Conservation (phyloP, 2,113 vertebrate species). For the Tor tambroides region DNA sequence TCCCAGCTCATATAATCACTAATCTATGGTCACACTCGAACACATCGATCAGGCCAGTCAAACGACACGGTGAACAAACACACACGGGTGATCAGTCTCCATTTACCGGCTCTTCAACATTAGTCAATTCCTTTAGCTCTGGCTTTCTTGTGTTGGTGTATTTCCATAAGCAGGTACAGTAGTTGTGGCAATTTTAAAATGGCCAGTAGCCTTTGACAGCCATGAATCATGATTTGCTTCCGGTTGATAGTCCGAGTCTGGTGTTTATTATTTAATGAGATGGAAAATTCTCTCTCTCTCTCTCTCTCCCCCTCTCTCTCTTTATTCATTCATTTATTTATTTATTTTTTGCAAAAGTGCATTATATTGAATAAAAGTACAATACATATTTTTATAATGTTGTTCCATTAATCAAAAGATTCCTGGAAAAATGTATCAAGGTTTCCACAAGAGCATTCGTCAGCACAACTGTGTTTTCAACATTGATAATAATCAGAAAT, state of each 20-base stretch:
- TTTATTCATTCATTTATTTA: too few relatives aligned
- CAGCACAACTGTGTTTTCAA: neutral
- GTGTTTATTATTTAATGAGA: neutral
- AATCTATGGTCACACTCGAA: slow-evolving; percentile 38
- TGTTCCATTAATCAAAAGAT: neutral
- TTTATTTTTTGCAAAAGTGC: too few relatives aligned
- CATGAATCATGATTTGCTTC: neutral
- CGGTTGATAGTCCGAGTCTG: neutral
- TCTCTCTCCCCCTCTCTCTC: too few relatives aligned
- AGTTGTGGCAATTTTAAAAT: neutral
- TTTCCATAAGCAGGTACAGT: neutral
- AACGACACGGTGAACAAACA: slow-evolving; percentile 15
- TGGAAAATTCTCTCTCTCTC: too few relatives aligned
- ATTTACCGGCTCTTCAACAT: neutral
- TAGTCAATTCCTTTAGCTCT: neutral
- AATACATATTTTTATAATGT: too few relatives aligned
- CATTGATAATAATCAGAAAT: neutral
- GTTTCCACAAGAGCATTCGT: neutral
- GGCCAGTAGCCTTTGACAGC: neutral
- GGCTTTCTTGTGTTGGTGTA: neutral
- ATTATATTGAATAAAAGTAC: too few relatives aligned
- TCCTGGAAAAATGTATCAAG: neutral
- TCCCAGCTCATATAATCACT: slow-evolving; percentile 38
- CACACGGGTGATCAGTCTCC: neutral
- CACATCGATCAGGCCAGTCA: slow-evolving; percentile 29